Evolutionary conservation across 1,140 invertebrate genomes (phyloP).

Genomic region (Cyphomyrmex costatus): DNA sequence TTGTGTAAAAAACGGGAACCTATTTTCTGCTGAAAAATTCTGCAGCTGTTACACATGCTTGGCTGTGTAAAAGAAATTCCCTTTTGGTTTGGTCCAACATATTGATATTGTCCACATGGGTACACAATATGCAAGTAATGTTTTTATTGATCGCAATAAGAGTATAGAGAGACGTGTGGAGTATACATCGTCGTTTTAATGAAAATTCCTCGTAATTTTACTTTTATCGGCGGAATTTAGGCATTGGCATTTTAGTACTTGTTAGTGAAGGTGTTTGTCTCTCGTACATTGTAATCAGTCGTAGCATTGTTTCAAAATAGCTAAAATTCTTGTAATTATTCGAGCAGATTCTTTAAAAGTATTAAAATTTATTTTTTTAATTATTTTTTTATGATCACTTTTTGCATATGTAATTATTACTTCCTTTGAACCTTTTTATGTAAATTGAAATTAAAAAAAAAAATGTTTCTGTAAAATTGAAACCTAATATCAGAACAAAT

Average conservation of each 20-base stretch:
- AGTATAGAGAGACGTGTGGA: neutral
- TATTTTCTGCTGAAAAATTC: conserved; percentile 6
- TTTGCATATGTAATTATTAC: neutral
- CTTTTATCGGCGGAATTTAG: conserved; percentile 16
- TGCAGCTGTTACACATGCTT: neutral
- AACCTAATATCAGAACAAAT: neutral
- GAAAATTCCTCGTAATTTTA: conserved; percentile 6
- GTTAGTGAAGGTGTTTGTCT: neutral
- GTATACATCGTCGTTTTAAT: neutral
- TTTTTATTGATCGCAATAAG: conserved; percentile 21
- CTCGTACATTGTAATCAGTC: conserved; percentile 8
- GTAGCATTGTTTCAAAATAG: conserved; percentile 7
- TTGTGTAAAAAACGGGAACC: neutral
- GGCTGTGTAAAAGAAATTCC: neutral
- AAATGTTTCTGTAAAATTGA: neutral
- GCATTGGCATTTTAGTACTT: conserved; percentile 19
- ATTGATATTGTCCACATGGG: conserved; percentile 5
- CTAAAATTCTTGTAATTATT: neutral
- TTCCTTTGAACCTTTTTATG: neutral
- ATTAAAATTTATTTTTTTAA: conserved; percentile 1
- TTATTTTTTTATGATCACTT: neutral
- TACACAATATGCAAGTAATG: conserved; percentile 8
- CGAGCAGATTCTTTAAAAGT: neutral
- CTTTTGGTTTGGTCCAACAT: neutral
- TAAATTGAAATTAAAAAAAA: neutral